Evolutionary conservation across 2,113 vertebrate genomes (phyloP).

Genomic region (Talpa occidentalis): DNA sequence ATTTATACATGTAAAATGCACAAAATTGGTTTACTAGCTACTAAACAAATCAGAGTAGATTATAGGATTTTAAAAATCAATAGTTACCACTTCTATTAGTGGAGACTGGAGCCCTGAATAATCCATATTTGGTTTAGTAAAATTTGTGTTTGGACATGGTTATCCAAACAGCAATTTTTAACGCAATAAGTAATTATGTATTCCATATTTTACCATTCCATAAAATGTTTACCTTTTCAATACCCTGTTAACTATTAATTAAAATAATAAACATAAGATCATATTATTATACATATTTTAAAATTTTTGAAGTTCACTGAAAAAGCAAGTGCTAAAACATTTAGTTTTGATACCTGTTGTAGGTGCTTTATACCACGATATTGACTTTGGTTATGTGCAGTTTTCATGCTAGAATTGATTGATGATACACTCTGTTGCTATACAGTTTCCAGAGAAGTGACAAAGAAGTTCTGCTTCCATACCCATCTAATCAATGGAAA

Average conservation of each 20-base stretch:
- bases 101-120: not conserved
- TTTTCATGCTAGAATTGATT: slow-evolving; percentile 82
- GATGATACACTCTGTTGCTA: slow-evolving; percentile 78
- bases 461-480: slow-evolving; percentile 84
- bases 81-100: not conserved
- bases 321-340: not conserved
- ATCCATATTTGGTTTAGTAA: not conserved
- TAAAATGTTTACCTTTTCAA: not conserved
- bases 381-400: slow-evolving; percentile 78
- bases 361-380: slow-evolving; percentile 69
- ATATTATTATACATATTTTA: not conserved
- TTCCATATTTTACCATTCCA: not conserved
- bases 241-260: not conserved
- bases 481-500: slow-evolving; percentile 82
- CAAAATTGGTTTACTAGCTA: not conserved
- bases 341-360: slow-evolving; percentile 64
- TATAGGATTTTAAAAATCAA: not conserved
- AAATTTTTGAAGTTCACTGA: not conserved
- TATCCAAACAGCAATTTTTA: not conserved
- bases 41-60: not conserved
- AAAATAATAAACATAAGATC: not conserved
- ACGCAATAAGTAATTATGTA: not conserved
- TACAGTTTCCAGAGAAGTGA: slow-evolving; percentile 83
- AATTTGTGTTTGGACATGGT: not conserved
- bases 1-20: not conserved